Conservation (phyloP, 92 coral and sea anemone genomes). For the Phenganax stokvisi region DNA sequence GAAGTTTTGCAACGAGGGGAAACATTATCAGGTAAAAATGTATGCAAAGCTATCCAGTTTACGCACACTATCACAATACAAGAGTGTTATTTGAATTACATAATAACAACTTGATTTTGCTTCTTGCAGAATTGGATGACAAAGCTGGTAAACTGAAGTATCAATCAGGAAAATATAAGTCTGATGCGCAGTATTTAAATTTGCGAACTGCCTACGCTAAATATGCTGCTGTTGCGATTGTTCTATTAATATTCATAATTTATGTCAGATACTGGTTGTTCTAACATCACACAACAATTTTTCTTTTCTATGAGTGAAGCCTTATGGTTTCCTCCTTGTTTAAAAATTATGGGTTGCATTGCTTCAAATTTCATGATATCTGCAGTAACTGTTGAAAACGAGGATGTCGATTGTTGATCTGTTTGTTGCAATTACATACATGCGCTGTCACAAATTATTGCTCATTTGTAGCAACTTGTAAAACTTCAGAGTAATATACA, state of each 20-base stretch:
- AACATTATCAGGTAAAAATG: conserved; percentile 71
- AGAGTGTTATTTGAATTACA: background rate
- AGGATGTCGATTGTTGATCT: too few species aligned
- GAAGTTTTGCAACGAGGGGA: conserved; percentile 98
- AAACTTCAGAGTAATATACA: too few species aligned
- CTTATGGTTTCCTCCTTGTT: too few species aligned
- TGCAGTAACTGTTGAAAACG: too few species aligned
- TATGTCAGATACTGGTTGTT: conserved; percentile 98
- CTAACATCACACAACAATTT: conserved; percentile 31
- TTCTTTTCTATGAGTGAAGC: too few species aligned
- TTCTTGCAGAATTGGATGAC: conserved; percentile 82
- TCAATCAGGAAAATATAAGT: conserved; percentile 96
- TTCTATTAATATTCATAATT: conserved; percentile 70
- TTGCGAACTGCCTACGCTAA: conserved; percentile 92
- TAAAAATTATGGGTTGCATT: too few species aligned
- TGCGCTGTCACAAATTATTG: too few species aligned
- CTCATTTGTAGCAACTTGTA: too few species aligned
- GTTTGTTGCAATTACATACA: too few species aligned
- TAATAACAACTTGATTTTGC: background rate
- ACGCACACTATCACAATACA: background rate
- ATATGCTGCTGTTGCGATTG: conserved; percentile 91
- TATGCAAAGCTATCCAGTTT: background rate
- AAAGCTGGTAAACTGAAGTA: conserved; percentile 95
- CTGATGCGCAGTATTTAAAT: conserved; percentile 92
- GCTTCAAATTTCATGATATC: too few species aligned